phyloP scores from a whole-genome alignment of 2,888 invertebrate genomes.

The Pteria penguin region DNA sequence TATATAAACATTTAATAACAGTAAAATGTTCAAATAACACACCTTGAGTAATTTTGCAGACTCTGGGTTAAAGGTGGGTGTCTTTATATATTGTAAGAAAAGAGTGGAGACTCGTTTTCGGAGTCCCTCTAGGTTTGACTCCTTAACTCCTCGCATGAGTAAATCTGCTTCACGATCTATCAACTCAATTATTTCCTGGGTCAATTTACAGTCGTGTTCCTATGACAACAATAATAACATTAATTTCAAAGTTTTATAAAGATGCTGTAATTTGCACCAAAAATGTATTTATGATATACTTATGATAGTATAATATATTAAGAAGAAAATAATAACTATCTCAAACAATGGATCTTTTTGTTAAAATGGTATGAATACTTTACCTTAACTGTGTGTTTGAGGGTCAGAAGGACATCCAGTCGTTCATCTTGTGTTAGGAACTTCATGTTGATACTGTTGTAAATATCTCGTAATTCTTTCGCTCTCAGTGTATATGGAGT shows the following conservation, averaged over 20 bases:
- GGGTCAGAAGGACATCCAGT: conserved; percentile 86
- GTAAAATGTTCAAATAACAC: no score
- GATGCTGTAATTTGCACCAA: no score
- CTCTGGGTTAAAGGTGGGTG: conserved; percentile 81
- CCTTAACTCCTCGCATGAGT: conserved; percentile 84
- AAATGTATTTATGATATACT: no score
- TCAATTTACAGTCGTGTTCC: conserved; percentile 81
- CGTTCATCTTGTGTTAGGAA: conserved; percentile 85
- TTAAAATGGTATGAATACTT: no score
- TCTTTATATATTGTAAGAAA: conserved; percentile 81
- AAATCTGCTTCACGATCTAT: conserved; percentile 88
- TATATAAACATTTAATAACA: no score
- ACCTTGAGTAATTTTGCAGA: conserved; percentile 79
- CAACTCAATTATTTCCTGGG: conserved; percentile 83
- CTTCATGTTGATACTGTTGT: conserved; percentile 84
- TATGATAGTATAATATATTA: no score
- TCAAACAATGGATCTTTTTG: no score
- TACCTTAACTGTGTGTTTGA: conserved; percentile 85
- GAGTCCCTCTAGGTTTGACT: conserved; percentile 84
- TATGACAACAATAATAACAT: no score
- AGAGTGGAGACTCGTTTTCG: conserved; percentile 85
- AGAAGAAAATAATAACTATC: background rate
- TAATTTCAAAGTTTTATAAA: background rate
- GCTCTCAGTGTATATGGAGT: conserved; percentile 90
- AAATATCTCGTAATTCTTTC: conserved; percentile 87